Evolutionary conservation across 2,888 invertebrate species (phyloP), one percentile per base, ranked within the genome.

Genomic region (Caenorhabditis sulstoni): DNA sequence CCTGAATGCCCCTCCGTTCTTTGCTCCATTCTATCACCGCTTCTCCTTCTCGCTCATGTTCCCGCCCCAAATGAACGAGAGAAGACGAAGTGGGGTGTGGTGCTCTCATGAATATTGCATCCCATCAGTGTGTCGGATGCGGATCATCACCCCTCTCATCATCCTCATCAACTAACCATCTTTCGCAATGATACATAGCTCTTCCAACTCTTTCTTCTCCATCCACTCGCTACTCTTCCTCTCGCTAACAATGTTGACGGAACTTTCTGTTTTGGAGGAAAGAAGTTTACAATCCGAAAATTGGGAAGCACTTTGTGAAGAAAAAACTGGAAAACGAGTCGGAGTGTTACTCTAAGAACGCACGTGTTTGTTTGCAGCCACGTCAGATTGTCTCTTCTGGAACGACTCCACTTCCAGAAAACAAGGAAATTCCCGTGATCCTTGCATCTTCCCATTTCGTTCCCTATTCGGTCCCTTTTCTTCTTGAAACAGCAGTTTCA

Each of bases 61-160:
- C 59, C 29, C 29, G 29, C 41, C 18, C 37, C 67, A 58, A 67
- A 67, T 67, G 49, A 41, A 59, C 37, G 44, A 59, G 61, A 39
- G 52, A 59, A 68, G 61, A 61, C 37, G 55, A 57, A 57, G 64
- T 62, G 62, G 59, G n/a, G 52, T 64, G 68, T 47, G 29, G 29
- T 29, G 29, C 71, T 57, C 65, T 74, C 74, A 65, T 74, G 59
- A 66, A 65, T 74, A 65, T 66, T 74, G 65, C 74, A 65, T 74
- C 57, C 55, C 12, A 47, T 57, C 62, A 8, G 62, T 41, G 29
- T 29, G 29, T 29, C 29, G 18, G 58, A 49, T 35, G 65, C 59
- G 50, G 58, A 68, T 58, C 73, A 58, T 50, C 58, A 45, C 58
- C 18, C 50, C 58, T 18, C 12, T n/a, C 53, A 53, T 53, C 53